Base-by-base conservation (phyloP, 2,888 invertebrate species). In the Cryptophagus acutangulus region DNA sequence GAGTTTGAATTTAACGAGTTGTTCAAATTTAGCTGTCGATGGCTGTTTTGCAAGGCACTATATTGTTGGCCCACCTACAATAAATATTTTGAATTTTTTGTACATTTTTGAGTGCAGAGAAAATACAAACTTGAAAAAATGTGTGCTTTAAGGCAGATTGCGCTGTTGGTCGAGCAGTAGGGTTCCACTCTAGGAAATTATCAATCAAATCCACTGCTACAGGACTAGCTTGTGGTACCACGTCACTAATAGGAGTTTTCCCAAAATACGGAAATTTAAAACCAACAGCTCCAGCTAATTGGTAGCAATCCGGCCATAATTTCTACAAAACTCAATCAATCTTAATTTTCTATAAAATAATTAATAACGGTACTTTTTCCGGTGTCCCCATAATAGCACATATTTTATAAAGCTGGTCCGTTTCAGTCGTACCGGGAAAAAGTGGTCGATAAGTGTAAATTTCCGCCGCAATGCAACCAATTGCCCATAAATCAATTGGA, bases 401-500 rank as follows among this genome's bases (percentile, higher is more conserved):
- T 53, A 95, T 89, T 71, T 92, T 93, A 67, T 94, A 95, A 46
- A 96, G 79, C 72, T 96, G 91, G 70, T 96, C 96, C 47, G 96
- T 92, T 73, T 96, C 96, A 48, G 92, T 93, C 60, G 88, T 92
- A 2, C 96, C 96, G 1, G 96, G 96, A 70, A 96, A 96, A 17
- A 96, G 74, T 0, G 96, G 95, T 30, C 95, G 79, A 61, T 92
- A 86, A 25, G 94, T 94, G 69, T 95, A 95, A 39, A 99, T 75
- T 71, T 99, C 99, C 3, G 96, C 90, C 79, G 94, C 90, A 55
- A 99, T 99, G 63, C 96, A 96, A 29, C 95, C 97, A 34, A 96
- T 85, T 2, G 96, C 96, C 96, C 96, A 99, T 52, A 99, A 78
- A 71, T 97, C 96, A 52, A 99, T 95, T 1, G 97, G 93, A 44